Evolutionary conservation across 2,888 invertebrate genomes (phyloP).

Genomic region (Drosophila hawaiiensis): DNA sequence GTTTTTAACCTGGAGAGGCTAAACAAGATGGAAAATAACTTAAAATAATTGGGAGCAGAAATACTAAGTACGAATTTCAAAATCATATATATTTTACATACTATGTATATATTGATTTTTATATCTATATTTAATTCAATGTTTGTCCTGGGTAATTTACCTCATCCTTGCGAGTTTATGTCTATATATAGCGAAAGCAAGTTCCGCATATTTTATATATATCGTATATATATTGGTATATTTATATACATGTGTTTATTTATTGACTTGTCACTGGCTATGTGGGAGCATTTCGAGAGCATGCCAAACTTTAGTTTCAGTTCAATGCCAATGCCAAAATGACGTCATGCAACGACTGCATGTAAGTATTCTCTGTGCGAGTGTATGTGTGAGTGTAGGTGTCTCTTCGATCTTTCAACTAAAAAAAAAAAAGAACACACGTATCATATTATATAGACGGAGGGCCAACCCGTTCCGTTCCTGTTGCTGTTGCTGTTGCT

Average conservation of each 20-base stretch:
- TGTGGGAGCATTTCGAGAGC: conserved; percentile 51
- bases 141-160: neutral
- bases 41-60: neutral
- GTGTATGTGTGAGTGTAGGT: conserved; percentile 54
- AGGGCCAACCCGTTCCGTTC: conserved; percentile 18
- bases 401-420: conserved; percentile 52
- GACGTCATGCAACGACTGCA: conserved; percentile 41
- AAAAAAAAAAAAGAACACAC: conserved; percentile 33
- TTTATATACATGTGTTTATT: neutral
- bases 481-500: conserved; percentile 35
- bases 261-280: conserved; percentile 5
- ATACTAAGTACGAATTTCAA: too few relatives aligned
- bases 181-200: neutral
- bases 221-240: neutral
- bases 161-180: neutral
- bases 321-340: conserved; percentile 65
- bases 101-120: too few relatives aligned
- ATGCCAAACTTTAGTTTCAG: conserved; percentile 52
- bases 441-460: conserved; percentile 17
- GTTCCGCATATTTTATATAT: too few relatives aligned
- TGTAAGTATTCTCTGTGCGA: conserved; percentile 7
- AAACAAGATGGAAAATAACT: neutral
- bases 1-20: too few relatives aligned
- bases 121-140: neutral
- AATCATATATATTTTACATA: too few relatives aligned